These are phyloP conservation scores for Poecilobothrus nobilitatus DNA, from an alignment of 2,888 invertebrate species.

Conservation along the genomic window DNA sequence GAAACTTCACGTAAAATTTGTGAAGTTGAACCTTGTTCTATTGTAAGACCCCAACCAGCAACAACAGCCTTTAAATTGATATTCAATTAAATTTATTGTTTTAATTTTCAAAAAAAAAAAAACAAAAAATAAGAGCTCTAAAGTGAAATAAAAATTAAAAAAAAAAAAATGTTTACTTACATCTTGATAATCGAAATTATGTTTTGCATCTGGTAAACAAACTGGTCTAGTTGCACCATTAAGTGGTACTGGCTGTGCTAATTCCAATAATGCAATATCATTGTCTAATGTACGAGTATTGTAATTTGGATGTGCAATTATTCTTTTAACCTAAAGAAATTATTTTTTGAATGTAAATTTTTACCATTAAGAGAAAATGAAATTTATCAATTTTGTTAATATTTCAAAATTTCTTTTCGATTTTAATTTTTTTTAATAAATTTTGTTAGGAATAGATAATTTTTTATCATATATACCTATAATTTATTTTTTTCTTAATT, in stretches of 20 bases:
- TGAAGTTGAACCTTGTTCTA: constrained; percentile 32
- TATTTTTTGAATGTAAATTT: too few species aligned
- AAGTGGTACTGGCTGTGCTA: constrained; percentile 33
- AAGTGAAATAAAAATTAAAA: too few species aligned
- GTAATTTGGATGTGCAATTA: constrained; percentile 29
- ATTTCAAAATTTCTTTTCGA: too few species aligned
- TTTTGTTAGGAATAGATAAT: too few species aligned
- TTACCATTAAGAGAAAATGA: too few species aligned
- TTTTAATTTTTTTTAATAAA: too few species aligned
- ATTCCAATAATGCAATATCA: constrained; percentile 36
- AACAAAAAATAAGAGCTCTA: not conserved
- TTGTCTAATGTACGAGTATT: constrained; percentile 32
- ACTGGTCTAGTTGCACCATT: constrained; percentile 32
- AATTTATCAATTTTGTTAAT: too few species aligned
- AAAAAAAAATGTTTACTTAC: constrained; percentile 27
- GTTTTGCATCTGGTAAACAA: constrained; percentile 33
- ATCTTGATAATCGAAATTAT: constrained; percentile 33
- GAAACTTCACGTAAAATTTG: constrained; percentile 34
- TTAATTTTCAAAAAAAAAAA: not conserved
- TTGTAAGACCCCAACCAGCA: constrained; percentile 38
- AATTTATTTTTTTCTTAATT: too few species aligned
- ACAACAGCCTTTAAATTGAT: constrained; percentile 31
- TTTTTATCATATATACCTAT: too few species aligned
- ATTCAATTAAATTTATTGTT: not conserved
- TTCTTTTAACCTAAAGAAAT: constrained; percentile 25